phyloP scores from a whole-genome alignment of 92 coral and sea anemone species.

The Scolanthus callimorphus region DNA sequence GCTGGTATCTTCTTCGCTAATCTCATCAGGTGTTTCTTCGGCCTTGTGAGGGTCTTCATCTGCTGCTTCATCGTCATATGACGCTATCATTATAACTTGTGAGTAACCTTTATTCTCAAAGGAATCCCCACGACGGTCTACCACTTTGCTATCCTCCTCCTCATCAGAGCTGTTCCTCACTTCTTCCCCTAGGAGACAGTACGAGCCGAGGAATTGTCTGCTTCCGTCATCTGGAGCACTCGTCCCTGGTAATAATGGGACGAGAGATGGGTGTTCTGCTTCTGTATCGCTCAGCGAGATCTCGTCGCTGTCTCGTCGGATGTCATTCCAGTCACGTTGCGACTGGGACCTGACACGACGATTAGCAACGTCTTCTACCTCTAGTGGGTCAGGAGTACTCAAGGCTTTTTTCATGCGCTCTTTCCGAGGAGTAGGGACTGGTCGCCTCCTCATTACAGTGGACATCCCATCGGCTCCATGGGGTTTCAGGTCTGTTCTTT shows the following conservation, averaged over 20 bases:
- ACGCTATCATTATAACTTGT: too few species aligned
- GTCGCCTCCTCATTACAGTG: neutral
- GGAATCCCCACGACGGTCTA: neutral
- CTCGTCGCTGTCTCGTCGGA: neutral
- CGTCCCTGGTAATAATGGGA: neutral
- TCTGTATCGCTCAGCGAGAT: neutral
- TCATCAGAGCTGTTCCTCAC: neutral
- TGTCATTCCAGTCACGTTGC: neutral
- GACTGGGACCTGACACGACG: neutral
- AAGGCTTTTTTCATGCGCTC: neutral
- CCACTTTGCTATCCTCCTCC: neutral
- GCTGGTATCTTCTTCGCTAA: too few species aligned
- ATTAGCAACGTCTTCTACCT: neutral
- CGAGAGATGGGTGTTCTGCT: constrained; percentile 2
- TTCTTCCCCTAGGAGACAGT: neutral
- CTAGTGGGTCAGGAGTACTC: neutral
- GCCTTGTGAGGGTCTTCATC: too few species aligned
- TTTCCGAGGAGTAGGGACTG: neutral
- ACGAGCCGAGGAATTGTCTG: neutral
- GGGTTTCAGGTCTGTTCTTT: neutral
- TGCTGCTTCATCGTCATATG: too few species aligned
- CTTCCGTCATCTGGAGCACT: neutral
- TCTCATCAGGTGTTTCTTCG: too few species aligned
- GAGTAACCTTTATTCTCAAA: neutral
- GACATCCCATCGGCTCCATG: neutral